These are phyloP conservation scores for Lasiommata megera DNA, from an alignment of 2,888 invertebrate genomes.

Conservation along the genomic window DNA sequence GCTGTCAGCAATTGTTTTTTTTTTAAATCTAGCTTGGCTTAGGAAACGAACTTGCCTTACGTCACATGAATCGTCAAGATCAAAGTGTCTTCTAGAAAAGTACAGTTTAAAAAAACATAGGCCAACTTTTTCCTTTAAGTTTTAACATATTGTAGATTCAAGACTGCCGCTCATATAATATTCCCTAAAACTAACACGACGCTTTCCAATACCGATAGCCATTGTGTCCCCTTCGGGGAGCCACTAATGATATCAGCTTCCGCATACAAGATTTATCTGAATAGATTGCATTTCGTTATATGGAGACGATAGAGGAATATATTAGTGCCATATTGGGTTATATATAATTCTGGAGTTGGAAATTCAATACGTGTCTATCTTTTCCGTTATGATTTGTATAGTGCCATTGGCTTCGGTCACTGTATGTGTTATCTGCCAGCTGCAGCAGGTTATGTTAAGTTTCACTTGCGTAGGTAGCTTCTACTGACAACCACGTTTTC, in stretches of 20 bases:
- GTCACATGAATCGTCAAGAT: too few species aligned
- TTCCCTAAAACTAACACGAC: constrained; percentile 3
- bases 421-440: background rate
- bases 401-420: background rate
- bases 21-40: too few species aligned
- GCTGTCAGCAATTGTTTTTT: too few species aligned
- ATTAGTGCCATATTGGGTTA: constrained; percentile 26
- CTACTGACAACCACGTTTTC: too few species aligned
- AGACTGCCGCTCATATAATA: background rate
- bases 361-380: constrained; percentile 24
- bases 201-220: constrained; percentile 36
- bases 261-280: constrained; percentile 52
- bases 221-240: constrained; percentile 43
- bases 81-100: too few species aligned
- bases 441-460: constrained; percentile 6
- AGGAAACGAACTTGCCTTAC: too few species aligned
- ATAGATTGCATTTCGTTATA: constrained; percentile 54
- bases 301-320: constrained; percentile 21
- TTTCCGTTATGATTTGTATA: constrained; percentile 17
- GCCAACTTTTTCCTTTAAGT: too few species aligned
- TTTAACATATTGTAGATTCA: too few species aligned
- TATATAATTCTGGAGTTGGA: constrained; percentile 9
- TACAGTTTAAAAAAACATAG: too few species aligned
- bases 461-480: background rate
- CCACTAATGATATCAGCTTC: constrained; percentile 45